A percentile compares a stretch with the other conserved stretches of the same genome.
Evolutionary conservation across 2,888 invertebrate genomes (phyloP).

Genomic region (Didymodactylos carnosus): DNA sequence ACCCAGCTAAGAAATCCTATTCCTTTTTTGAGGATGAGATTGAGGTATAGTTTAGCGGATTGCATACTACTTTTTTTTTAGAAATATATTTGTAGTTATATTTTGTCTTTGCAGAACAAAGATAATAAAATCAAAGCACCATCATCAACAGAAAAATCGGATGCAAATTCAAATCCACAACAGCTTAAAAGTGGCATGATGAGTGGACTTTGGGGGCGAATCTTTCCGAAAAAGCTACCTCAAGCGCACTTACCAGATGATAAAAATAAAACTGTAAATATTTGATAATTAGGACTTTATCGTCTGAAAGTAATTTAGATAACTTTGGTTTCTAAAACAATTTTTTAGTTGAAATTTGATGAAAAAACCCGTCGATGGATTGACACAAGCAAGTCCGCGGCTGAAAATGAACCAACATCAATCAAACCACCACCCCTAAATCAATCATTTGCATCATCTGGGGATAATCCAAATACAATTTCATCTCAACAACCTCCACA

Average conservation of each 20-base stretch:
- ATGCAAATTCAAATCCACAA: background rate
- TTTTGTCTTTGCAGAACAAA: too few species aligned
- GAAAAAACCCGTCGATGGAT: background rate
- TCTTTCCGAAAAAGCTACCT: background rate
- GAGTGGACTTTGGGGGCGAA: background rate
- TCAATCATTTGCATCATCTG: background rate
- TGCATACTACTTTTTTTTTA: too few species aligned
- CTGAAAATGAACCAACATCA: background rate
- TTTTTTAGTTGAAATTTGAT: background rate
- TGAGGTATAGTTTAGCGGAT: too few species aligned
- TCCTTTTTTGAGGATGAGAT: too few species aligned
- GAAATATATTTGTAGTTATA: too few species aligned
- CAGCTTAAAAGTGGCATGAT: background rate
- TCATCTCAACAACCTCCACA: background rate
- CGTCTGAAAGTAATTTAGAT: background rate
- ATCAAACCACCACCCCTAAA: background rate
- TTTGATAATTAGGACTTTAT: too few species aligned
- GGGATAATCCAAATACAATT: background rate
- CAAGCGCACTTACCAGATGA: slow-evolving; percentile 55
- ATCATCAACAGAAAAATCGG: too few species aligned
- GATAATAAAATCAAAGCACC: too few species aligned
- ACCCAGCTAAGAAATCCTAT: too few species aligned
- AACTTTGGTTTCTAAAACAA: background rate
- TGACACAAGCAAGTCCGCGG: background rate
- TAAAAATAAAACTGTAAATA: slow-evolving; percentile 63